Conservation (phyloP, 2,113 vertebrate genomes). For the Bambusicola thoracicus region DNA sequence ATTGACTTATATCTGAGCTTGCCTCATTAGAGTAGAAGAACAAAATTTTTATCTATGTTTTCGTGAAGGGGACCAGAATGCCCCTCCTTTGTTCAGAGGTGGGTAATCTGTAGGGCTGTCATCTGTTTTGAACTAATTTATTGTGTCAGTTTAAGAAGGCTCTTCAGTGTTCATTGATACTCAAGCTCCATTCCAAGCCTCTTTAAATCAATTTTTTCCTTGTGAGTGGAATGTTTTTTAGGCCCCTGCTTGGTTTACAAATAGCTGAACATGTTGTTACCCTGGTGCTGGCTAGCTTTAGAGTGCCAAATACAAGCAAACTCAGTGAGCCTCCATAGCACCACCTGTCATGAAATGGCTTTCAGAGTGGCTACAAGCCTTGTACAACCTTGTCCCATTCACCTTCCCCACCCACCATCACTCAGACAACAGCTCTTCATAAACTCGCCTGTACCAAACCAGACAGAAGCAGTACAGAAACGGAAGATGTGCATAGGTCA, state of each 20-base stretch:
- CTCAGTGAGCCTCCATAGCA: slow-evolving; percentile 81
- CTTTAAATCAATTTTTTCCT: slow-evolving; percentile 86
- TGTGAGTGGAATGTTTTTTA: slow-evolving; percentile 85
- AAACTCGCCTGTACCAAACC: not conserved
- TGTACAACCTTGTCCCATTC: slow-evolving; percentile 65
- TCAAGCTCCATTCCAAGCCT: slow-evolving; percentile 82
- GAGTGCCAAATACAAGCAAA: slow-evolving; percentile 78
- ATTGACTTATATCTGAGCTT: slow-evolving; percentile 97
- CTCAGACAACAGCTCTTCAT: slow-evolving; percentile 43
- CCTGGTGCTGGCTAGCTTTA: slow-evolving; percentile 83
- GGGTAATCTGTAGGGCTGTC: slow-evolving; percentile 90
- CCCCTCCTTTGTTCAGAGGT: slow-evolving; percentile 85
- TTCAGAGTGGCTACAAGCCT: slow-evolving; percentile 52
- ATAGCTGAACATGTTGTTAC: slow-evolving; percentile 88
- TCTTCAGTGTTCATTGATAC: slow-evolving; percentile 85
- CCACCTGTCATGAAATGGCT: slow-evolving; percentile 83
- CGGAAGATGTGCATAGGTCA: not conserved
- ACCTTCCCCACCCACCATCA: slow-evolving; percentile 51
- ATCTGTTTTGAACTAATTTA: slow-evolving; percentile 89
- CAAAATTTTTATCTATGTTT: slow-evolving; percentile 84
- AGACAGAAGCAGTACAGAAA: not conserved
- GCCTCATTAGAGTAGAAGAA: slow-evolving; percentile 96
- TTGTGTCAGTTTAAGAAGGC: slow-evolving; percentile 91
- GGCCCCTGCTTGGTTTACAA: slow-evolving; percentile 91
- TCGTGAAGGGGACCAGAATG: slow-evolving; percentile 81